Evolutionary conservation across 2,797 vertebrate genomes (phyloP).

Genomic region (Sebastes cheni): DNA sequence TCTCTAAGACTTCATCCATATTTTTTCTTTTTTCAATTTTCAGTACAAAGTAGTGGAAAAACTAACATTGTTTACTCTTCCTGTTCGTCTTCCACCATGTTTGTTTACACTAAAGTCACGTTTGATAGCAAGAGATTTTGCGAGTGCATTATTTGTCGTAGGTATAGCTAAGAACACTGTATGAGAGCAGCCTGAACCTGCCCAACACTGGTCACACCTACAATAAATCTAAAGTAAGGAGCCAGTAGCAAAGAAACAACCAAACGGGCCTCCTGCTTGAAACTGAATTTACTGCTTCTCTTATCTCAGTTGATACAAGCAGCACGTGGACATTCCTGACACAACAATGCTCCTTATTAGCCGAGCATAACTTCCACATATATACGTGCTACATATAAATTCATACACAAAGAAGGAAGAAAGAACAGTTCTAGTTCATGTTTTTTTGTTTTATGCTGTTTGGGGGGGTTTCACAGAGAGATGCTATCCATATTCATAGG

Average conservation of each 20-base stretch:
- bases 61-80: no score
- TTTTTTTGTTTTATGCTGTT: not conserved
- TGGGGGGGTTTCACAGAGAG: not conserved
- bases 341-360: constrained; percentile 14
- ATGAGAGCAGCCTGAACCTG: not conserved
- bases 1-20: no score
- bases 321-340: not conserved
- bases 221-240: not conserved
- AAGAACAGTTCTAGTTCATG: not conserved
- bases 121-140: no score
- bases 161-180: no score
- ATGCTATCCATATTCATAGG: not conserved
- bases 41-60: no score
- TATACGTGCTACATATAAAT: not conserved
- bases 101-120: no score
- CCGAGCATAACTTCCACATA: not conserved
- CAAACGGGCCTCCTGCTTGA: not conserved
- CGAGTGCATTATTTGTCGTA: no score
- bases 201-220: not conserved
- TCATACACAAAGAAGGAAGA: not conserved
- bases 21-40: no score
- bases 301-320: constrained; percentile 30
- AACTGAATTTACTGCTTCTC: constrained; percentile 7
- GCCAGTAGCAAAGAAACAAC: not conserved
- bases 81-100: fast-evolving